Evolutionary conservation across 2,888 invertebrate species (phyloP).

Genomic region (Pristionchus maxplancki): DNA sequence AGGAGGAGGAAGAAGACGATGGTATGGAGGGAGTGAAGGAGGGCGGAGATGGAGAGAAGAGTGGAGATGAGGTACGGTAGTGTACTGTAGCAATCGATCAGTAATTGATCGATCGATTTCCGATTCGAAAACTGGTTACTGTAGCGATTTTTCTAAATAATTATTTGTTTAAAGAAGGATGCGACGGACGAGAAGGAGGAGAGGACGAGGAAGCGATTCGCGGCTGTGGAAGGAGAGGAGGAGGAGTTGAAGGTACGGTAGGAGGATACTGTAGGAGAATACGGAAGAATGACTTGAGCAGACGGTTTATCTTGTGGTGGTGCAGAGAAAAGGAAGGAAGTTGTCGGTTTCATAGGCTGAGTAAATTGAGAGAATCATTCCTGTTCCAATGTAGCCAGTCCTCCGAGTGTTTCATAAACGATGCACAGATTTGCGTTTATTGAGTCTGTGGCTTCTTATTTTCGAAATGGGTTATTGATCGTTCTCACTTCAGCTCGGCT

Average conservation of each 20-base stretch:
- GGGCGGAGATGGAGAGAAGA: not conserved
- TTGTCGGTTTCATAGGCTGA: no score
- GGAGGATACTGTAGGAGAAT: not conserved
- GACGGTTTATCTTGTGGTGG: no score
- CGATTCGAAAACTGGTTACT: not conserved
- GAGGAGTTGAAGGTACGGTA: not conserved
- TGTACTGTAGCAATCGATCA: not conserved
- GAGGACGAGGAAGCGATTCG: not conserved
- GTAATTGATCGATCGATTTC: not conserved
- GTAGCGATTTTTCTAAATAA: no score
- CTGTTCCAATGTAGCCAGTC: no score
- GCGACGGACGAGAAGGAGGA: not conserved
- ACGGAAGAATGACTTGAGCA: no score
- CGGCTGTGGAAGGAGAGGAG: not conserved
- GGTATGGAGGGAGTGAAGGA: not conserved
- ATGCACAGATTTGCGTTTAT: no score
- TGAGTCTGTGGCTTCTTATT: no score
- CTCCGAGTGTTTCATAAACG: no score
- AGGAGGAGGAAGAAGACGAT: not conserved
- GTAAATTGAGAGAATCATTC: no score
- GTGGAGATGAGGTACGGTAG: not conserved
- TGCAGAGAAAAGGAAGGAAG: no score
- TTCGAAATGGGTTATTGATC: no score
- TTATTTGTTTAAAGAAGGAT: not conserved
- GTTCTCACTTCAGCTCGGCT: no score